Evolutionary conservation across 2,888 invertebrate genomes (phyloP), one percentile per base, ranked within the genome.

Genomic region (Automeris io): DNA sequence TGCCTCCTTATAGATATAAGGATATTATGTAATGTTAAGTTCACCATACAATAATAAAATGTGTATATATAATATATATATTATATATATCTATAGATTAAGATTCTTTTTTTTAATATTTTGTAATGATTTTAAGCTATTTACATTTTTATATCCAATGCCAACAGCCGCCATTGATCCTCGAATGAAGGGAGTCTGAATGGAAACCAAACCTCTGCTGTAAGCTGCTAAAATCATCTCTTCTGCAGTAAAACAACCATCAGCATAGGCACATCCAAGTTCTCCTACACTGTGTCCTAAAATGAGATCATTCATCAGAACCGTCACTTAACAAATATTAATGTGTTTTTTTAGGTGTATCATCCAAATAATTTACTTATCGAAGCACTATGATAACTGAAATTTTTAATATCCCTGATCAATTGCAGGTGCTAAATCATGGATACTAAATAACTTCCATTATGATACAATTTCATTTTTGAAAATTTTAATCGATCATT

Each of bases 151-250:
- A 45, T 82, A 88, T 2, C 89, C 87, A 11, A 90, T 54, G 8
- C 94, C 95, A 13, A 95, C 88, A 3, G 95, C 95, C 16, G 96
- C 96, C 96, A 96, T 96, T n/a, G 92, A 91, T 18, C 94, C 94
- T 2, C 64, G 71, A 18, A 92, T 89, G 39, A 92, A 82, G 9
- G 88, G 82, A 1, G 90, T 88, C 45, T 93, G 90, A 18, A 90
- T 54, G 18, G 92, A 91, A 1, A 92, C 91, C 39, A 88, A 78
- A 5, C 94, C 95, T 51, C 95, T 88, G 57, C 91, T 93, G 70
- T 95, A 95, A 0, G 95, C 92, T 7, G 91, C 88, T 13, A 94
- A 68, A 35, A 96, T 90, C 78, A 93, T 92, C 73, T 96, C 93
- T 59, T 95, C 93, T 1, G 91, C 90, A 0, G 95, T 93, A 42